Evolutionary conservation across 1,140 invertebrate genomes (phyloP), one percentile per base, ranked within the genome.

Genomic region (Zaprionus inermis): DNA sequence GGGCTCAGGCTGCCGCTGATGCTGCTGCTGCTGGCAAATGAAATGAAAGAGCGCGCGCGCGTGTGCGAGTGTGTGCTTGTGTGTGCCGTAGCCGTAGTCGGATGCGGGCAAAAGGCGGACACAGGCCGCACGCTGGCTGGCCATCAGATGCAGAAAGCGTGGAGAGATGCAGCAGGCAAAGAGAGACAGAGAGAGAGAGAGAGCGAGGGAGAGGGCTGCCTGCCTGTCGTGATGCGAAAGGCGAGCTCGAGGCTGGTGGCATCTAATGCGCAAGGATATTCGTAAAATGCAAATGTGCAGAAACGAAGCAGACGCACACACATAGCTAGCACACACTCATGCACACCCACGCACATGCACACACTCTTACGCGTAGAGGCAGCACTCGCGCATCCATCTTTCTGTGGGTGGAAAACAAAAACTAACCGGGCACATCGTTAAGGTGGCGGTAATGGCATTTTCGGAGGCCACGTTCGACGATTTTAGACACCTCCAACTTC

Each of bases 181-280:
- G 7, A n/a, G 38, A 44, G 16, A 44, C 28, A 24, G 24, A 41
- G 10, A 10, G 20, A 20, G 11, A 61, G 34, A 51, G 28, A 34
- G 34, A 41, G 63, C 10, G 9, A 20, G 22, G 11, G 10, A 61
- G 24, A 28, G 28, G 54, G 54, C n/a, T n/a, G n/a, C n/a, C 51
- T 38, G 36, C 59, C 59, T 70, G 51, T 61, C 67, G 72, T 63
- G 32, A n/a, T n/a, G n/a, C n/a, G n/a, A 28, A 30, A 75, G 68
- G 60, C 59, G 24, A 65, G 44, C 56, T 68, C 49, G 52, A 64
- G 59, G 64, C 71, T 22, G 49, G 58, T 51, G 78, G 76, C 76
- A 74, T 86, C 88, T 91, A 91, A 91, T 91, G 84, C 88, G 89
- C 90, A 91, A 91, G 88, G 88, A 91, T 91, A 91, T 91, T 91